Percentiles rank a stretch among this genome's conserved stretches.
Evolutionary conservation across 2,888 invertebrate genomes (phyloP).

Genomic region (Orthosia incerta): DNA sequence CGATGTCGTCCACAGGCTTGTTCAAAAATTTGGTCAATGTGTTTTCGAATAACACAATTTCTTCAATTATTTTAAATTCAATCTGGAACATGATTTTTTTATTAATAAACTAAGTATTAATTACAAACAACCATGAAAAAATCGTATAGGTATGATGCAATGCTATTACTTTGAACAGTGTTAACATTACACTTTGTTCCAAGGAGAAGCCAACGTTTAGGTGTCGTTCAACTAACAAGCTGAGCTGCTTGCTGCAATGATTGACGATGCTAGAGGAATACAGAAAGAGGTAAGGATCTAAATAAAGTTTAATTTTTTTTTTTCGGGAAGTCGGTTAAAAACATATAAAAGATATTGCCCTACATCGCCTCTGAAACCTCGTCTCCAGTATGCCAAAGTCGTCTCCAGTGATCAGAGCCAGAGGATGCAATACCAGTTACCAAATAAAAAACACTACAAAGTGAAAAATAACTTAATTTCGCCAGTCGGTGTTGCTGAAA

Average conservation of each 20-base stretch:
- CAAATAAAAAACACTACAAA: no score
- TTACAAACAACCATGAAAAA: no score
- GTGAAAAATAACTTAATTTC: no score
- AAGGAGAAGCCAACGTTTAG: not conserved
- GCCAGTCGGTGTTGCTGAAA: no score
- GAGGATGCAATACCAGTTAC: no score
- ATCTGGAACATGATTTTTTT: slow-evolving; percentile 18
- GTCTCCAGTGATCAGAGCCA: no score
- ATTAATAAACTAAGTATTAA: no score
- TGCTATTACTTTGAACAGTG: not conserved
- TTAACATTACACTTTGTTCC: not conserved
- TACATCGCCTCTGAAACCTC: no score
- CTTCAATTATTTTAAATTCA: slow-evolving; percentile 14
- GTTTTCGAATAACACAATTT: slow-evolving; percentile 5
- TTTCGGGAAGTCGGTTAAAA: no score
- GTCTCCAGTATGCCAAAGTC: no score
- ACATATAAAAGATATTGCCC: no score
- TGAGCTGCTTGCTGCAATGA: not conserved
- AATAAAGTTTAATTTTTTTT: no score
- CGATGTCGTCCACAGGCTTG: slow-evolving; percentile 26
- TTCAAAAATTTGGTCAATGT: slow-evolving; percentile 22
- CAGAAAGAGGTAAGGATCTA: not conserved
- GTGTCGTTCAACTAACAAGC: not conserved
- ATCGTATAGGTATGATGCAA: not conserved
- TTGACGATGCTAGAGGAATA: not conserved